Percentiles rank a stretch among this genome's conserved stretches.
phyloP scores from a whole-genome alignment of 1,140 invertebrate species.

The Heliconius eleuchia region DNA sequence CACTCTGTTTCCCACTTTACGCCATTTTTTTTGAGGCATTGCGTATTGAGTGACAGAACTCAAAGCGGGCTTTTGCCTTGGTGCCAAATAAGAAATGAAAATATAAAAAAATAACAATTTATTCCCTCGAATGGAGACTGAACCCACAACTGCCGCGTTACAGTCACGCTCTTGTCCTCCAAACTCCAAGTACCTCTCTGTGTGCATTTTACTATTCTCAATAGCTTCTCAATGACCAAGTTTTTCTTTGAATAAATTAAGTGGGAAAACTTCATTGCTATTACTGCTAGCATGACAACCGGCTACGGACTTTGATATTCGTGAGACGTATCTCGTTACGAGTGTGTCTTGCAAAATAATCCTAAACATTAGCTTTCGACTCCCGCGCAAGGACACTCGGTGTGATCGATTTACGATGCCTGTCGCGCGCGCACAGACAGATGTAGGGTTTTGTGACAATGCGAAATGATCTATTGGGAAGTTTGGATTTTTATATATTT shows the following conservation, averaged over 20 bases:
- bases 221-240: slow-evolving; percentile 15
- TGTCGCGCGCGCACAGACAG: not conserved
- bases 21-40: too few species aligned
- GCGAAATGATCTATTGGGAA: not conserved
- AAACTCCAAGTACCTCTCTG: not conserved
- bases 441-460: not conserved
- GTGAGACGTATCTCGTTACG: slow-evolving; percentile 52
- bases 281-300: slow-evolving; percentile 21
- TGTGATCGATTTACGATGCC: slow-evolving; percentile 47
- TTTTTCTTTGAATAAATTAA: slow-evolving; percentile 23
- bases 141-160: too few species aligned
- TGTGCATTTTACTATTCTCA: not conserved
- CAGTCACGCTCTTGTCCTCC: too few species aligned
- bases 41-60: too few species aligned
- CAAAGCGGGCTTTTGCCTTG: too few species aligned
- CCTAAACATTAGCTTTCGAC: slow-evolving; percentile 65
- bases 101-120: too few species aligned
- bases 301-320: slow-evolving; percentile 46
- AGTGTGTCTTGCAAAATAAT: slow-evolving; percentile 61
- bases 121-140: too few species aligned
- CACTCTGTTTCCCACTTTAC: too few species aligned
- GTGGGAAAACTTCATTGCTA: slow-evolving; percentile 27
- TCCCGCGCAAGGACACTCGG: slow-evolving; percentile 62
- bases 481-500: too few species aligned
- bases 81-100: too few species aligned